Base-by-base conservation (phyloP, 1,140 invertebrate species). In the Panulirus ornatus region DNA sequence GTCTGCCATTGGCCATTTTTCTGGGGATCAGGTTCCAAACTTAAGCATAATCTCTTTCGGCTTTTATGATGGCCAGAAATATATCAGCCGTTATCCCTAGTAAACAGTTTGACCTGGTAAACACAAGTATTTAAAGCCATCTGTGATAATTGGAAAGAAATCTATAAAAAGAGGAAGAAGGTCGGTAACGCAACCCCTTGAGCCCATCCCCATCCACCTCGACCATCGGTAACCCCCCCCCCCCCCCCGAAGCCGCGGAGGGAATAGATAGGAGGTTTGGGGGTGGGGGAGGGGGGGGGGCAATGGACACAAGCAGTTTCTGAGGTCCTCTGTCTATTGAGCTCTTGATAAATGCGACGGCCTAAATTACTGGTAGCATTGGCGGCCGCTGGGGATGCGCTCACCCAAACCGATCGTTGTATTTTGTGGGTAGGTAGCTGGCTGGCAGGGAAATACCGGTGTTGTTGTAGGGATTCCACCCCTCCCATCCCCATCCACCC, bases 1-100 rank as follows among this genome's bases (percentile, higher is more conserved):
- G 40, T 63, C 83, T 73, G 83, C 83, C 83, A 84, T 84, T 84
- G 83, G 83, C 73, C 83, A 84, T 84, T 84, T 84, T 84, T 73
- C 40, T 27, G 66, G 83, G 66, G 42, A 42, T 73, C 63, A 47
- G 8, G 66, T 73, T 84, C 40, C 66, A 73, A 84, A 84, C 83
- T 84, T 73, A 70, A 73, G 83, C 66, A 84, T 84, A 84, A 84
- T 84, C 83, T 84, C 82, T 73, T 42, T 73, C 70, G 66, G 83
- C 83, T 84, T 84, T 84, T 84, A 84, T 84, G 83, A 73, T 73
- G 83, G 66, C 40, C 42, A 6, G 54, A 66, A 84, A 84, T 84
- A 84, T 73, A 84, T 84, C 73, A 47, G 66, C 40, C 38, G 16
- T 84, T 44, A 84, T 84, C 66, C 83, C 66, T 19, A 47, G 83